These are phyloP conservation scores for Gymnocheta viridis DNA, from an alignment of 2,888 invertebrate genomes.

Conservation along the genomic window DNA sequence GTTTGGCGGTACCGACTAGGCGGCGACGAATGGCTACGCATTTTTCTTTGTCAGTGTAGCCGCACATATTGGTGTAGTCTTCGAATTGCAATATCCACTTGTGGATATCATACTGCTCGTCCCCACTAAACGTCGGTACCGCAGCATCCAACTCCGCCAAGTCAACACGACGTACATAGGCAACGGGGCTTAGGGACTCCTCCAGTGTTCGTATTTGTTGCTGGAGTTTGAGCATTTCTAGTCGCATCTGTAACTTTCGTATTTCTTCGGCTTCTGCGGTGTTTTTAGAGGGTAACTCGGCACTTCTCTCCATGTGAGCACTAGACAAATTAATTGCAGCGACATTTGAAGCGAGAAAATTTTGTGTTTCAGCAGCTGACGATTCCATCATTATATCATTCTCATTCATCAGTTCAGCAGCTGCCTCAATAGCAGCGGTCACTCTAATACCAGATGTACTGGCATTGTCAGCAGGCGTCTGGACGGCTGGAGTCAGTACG, in stretches of 20 bases:
- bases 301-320: too few relatives aligned
- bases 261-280: background rate
- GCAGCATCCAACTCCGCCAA: conserved; percentile 29
- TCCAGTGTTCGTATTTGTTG: conserved; percentile 9
- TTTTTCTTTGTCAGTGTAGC: conserved; percentile 30
- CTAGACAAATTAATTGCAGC: background rate
- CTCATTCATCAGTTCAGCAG: too few relatives aligned
- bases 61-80: conserved; percentile 32
- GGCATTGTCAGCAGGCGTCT: background rate
- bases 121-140: conserved; percentile 41
- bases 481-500: background rate
- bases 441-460: too few relatives aligned
- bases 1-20: background rate
- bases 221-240: conserved; percentile 16
- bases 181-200: background rate
- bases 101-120: conserved; percentile 39
- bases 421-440: too few relatives aligned
- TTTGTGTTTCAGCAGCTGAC: background rate
- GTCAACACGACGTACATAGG: conserved; percentile 1
- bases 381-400: background rate
- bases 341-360: background rate
- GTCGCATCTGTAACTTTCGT: background rate
- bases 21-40: conserved; percentile 7
- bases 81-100: conserved; percentile 53
- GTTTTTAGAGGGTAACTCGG: background rate